These are phyloP conservation scores for Coreoperca whiteheadi DNA, from an alignment of 2,113 vertebrate species.

Conservation along the genomic window DNA sequence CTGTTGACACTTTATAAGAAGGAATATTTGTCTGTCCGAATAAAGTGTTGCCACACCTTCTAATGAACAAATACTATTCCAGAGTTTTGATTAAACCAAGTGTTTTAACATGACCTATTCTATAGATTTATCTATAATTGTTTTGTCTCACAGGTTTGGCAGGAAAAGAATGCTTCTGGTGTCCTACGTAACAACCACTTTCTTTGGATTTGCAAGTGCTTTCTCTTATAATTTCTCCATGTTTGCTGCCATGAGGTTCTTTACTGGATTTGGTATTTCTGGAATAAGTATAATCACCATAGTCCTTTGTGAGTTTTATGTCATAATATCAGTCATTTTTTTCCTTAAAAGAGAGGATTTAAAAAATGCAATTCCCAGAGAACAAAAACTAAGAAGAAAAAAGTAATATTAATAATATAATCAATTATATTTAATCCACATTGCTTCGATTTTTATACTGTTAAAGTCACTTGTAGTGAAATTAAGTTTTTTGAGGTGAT, in stretches of 20 bases:
- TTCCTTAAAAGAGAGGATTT: neutral
- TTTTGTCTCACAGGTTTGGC: constrained; percentile 70
- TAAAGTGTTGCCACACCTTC: neutral
- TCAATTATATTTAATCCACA: neutral
- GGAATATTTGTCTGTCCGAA: neutral
- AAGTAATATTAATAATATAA: neutral
- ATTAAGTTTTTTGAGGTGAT: neutral
- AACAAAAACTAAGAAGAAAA: neutral
- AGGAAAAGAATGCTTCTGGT: constrained; percentile 72
- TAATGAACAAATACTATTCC: neutral
- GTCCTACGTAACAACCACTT: constrained; percentile 58
- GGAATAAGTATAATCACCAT: constrained; percentile 76
- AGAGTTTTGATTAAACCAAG: neutral
- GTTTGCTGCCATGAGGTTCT: constrained; percentile 79
- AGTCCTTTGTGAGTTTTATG: constrained; percentile 74
- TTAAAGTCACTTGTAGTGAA: neutral
- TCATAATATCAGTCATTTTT: neutral
- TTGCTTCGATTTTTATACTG: neutral
- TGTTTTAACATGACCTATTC: neutral
- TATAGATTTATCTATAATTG: neutral
- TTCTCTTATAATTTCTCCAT: constrained; percentile 67
- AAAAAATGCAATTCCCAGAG: too few relatives aligned
- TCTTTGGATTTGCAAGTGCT: constrained; percentile 72
- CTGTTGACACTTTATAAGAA: neutral
- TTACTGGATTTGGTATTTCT: constrained; percentile 75